Conservation (phyloP, 2,888 invertebrate species). For the Cancer borealis region DNA sequence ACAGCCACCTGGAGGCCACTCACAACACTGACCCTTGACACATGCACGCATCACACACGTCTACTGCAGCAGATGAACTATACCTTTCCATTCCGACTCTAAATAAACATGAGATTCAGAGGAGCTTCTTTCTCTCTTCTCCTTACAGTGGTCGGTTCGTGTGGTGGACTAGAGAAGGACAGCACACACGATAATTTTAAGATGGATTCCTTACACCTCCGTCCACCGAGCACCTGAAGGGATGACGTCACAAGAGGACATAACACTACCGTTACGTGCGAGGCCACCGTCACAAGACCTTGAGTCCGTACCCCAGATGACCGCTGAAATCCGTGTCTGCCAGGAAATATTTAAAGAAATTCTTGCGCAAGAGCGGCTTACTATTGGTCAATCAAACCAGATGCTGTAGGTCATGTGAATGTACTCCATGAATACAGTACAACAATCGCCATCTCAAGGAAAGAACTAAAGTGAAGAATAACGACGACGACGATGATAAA, state of each 20-base stretch:
- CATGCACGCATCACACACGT: background rate
- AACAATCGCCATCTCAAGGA: background rate
- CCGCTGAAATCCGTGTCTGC: background rate
- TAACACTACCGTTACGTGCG: background rate
- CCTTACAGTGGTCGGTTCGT: background rate
- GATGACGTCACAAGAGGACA: background rate
- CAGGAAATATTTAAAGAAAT: background rate
- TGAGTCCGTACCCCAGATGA: background rate
- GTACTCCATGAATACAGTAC: background rate
- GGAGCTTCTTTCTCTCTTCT: background rate
- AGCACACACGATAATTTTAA: background rate
- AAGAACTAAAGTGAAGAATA: background rate
- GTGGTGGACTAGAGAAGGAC: background rate
- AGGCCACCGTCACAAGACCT: background rate
- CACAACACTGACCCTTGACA: background rate
- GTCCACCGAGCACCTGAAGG: background rate
- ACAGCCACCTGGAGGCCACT: background rate
- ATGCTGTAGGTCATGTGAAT: background rate
- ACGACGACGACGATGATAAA: background rate
- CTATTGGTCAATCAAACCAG: slow-evolving; percentile 10
- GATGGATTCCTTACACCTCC: background rate
- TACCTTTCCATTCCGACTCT: background rate
- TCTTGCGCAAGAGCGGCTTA: background rate
- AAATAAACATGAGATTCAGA: background rate
- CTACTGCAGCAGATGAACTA: background rate